Evolutionary conservation across 2,888 invertebrate genomes (phyloP), one percentile per base, ranked within the genome.

Genomic region (Brenthis hecate): DNA sequence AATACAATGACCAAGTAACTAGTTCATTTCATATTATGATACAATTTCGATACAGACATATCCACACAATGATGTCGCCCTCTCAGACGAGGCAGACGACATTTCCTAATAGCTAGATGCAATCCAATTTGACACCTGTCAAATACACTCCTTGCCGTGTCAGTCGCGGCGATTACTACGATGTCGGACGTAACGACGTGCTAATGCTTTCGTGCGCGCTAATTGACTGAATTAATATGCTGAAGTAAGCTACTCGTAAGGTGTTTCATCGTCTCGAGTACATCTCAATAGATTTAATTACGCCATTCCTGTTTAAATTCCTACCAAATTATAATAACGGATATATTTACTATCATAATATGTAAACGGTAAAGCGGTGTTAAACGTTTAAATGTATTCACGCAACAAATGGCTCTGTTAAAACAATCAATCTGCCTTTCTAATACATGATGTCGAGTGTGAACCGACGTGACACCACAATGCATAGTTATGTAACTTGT

Each of bases 81-180:
- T 50, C 73, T 66, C 56, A 63, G 65, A 60, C 67, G 68, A 66
- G 70, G 69, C 75, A 78, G 77, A 79, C 85, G 85, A 87, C 86
- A 85, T 87, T 85, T 84, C 88, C 87, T 89, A 90, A 91, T 91
- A 89, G 89, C 87, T 85, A 77, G 85, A 86, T 88, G 87, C 88
- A 86, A 91, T 91, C 87, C 89, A 89, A 86, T 89, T 89, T 91
- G 91, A 90, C 91, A 90, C 88, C 87, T 91, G 92, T 91, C 91
- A 91, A 89, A 88, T 84, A 89, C 92, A 92, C 85, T 86, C 87
- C 85, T 85, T 83, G 86, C 82, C 82, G 80, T 85, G 87, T 87
- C 87, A 82, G 83, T 82, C 80, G 84, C 78, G 78, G 83, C 86
- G 86, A 87, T 87, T 87, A 80, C 81, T 71, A 69, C 77, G 72